Evolutionary conservation across 2,113 vertebrate species (phyloP), one percentile per base, ranked within the genome.

Genomic region (Nerophis ophidion): DNA sequence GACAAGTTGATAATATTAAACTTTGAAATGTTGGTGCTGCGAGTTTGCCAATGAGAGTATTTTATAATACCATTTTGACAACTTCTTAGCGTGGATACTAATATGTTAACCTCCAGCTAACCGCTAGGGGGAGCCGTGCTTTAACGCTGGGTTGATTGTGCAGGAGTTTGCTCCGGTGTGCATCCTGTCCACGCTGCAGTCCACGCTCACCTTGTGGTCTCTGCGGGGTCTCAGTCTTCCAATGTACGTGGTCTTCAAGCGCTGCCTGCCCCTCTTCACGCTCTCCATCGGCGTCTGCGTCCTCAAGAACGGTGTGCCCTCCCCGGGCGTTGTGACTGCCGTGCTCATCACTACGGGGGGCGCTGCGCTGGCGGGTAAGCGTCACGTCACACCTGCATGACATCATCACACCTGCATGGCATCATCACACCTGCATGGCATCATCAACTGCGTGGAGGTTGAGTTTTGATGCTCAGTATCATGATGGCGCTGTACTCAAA

Each of bases 201-300:
- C 95, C 85, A 94, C 91, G 0, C 90, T 98, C 40, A 98, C 96
- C 0, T 92, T 98, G 9, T 97, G 95, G 93, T 94, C 96, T 0
- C 91, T 98, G 61, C 89, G 91, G 4, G 94, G 95, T 12, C 93
- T 98, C 88, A 97, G 95, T 72, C 90, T 98, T 13, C 96, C 96
- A 74, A 98, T 98, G 94, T 98, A 98, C 70, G 96, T 98, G 26
- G 93, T 97, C 54, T 98, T 98, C 89, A 98, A 98, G 75, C 94
- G 96, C 74, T 98, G 95, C 85, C 87, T 97, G 75, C 96, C 95
- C 42, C 89, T 98, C 81, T 93, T 93, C 87, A 98, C 96, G 8
- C 90, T 98, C 63, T 84, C 90, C 71, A 92, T 97, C 65, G 94
- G 95, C 1, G 93, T 93, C 48, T 91, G 95, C 51, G 90, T 97